phyloP scores from a whole-genome alignment of 2,113 vertebrate species.

The Cebidichthys violaceus region DNA sequence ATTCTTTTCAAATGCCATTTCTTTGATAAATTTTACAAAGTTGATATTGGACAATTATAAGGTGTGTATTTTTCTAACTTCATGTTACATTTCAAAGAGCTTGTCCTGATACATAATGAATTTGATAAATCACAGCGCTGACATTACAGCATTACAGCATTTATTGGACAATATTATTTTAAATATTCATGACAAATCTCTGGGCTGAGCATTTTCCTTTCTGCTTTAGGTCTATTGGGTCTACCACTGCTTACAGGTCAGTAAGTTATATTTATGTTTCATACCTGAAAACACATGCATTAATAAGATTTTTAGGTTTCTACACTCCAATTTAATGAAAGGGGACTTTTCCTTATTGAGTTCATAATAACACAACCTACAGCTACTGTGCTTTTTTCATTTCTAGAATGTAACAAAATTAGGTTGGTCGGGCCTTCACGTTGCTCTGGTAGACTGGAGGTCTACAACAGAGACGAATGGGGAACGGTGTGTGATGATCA shows the following conservation, averaged over 20 bases:
- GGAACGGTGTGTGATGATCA: constrained; percentile 75
- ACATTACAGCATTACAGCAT: not conserved
- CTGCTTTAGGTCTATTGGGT: constrained; percentile 66
- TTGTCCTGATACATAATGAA: not conserved
- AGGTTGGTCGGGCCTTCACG: too few relatives aligned
- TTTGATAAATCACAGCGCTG: not conserved
- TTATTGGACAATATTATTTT: not conserved
- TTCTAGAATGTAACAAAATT: too few relatives aligned
- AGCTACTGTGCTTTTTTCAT: not conserved
- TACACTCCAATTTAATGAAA: not conserved
- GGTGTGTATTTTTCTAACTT: not conserved
- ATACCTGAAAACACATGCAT: not conserved
- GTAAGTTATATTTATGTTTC: constrained; percentile 26
- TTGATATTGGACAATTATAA: not conserved
- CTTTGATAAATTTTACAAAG: not conserved
- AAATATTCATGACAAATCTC: not conserved
- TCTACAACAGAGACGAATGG: too few relatives aligned
- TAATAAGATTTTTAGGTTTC: not conserved
- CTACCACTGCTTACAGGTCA: constrained; percentile 59
- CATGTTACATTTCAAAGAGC: not conserved
- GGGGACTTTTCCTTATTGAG: not conserved
- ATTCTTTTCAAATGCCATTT: not conserved
- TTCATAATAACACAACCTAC: not conserved
- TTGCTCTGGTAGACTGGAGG: too few relatives aligned
- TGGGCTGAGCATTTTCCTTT: not conserved